Evolutionary conservation across 2,113 vertebrate species (phyloP), one percentile per base, ranked within the genome.

Genomic region (Carassius carassius): DNA sequence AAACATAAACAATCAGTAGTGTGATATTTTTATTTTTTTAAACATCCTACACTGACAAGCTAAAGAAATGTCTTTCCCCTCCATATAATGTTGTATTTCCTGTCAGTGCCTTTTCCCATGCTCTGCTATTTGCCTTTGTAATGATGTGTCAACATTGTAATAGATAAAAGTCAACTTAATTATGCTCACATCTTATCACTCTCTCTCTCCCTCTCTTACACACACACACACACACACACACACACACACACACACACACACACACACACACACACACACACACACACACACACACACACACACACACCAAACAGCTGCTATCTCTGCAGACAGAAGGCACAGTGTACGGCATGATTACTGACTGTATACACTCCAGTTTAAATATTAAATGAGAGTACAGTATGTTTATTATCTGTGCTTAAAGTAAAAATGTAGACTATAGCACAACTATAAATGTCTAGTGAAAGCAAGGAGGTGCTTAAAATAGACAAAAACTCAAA

Each of bases 81-180:
- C 4, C 37, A 85, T n/a, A 62, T 58, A 78, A 78, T 70, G 25
- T 1, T 81, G 23, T 37, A 47, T 73, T 17, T 19, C 35, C n/a
- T n/a, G 16, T n/a, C 37, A 73, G 37, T 44, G 16, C 16, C n/a
- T 67, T 47, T 81, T 81, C 63, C 23, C 77, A 85, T 41, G 63
- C 54, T 63, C 41, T 74, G 67, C 11, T 35, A 75, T 81, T 81
- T 75, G 60, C 78, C 17, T n/a, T 73, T 29, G 25, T 80, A 60
- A 85, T 58, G 25, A 58, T 85, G 77, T 74, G 69, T 74, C 23
- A 74, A 74, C 60, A 62, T 65, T 63, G 32, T 74, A 65, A 81
- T 73, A 73, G 84, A 74, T 81, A 51, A 58, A 81, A 49, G 77
- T 75, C 25, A 74, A 23, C 67, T 81, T 3, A 84, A 8, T 47